phyloP scores from a whole-genome alignment of 2,888 invertebrate genomes.

The Rutpela maculata region DNA sequence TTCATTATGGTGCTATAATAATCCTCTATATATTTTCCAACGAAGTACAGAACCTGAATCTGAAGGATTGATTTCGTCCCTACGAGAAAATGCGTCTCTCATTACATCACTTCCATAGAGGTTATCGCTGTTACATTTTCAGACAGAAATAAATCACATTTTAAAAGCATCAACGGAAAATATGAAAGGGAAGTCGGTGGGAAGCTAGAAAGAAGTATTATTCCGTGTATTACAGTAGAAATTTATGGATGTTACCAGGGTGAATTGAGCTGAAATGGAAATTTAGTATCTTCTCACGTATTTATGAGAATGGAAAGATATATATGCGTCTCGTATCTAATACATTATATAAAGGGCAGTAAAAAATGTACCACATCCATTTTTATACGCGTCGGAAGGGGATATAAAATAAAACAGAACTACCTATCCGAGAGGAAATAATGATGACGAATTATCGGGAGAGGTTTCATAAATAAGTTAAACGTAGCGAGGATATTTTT shows the following conservation, averaged over 20 bases:
- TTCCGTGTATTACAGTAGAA: not conserved
- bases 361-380: constrained; percentile 17
- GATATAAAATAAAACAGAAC: not conserved
- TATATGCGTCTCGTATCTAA: not conserved
- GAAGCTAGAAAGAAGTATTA: not conserved
- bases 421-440: not conserved
- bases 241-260: constrained; percentile 11
- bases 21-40: not conserved
- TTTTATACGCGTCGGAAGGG: not conserved
- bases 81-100: constrained; percentile 2
- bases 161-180: constrained; percentile 2
- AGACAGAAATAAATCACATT: constrained; percentile 4
- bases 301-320: constrained; percentile 21
- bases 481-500: not conserved
- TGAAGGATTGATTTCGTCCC: not conserved
- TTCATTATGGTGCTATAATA: not conserved
- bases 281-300: constrained; percentile 22
- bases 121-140: constrained; percentile 12
- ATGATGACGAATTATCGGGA: not conserved
- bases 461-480: not conserved
- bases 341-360: constrained; percentile 7
- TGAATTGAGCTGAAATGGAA: constrained; percentile 20
- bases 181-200: not conserved
- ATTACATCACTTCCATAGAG: not conserved
- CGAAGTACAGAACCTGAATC: not conserved